Evolutionary conservation across 2,888 invertebrate species (phyloP), one percentile per base, ranked within the genome.

Genomic region (Morinoia aosen): DNA sequence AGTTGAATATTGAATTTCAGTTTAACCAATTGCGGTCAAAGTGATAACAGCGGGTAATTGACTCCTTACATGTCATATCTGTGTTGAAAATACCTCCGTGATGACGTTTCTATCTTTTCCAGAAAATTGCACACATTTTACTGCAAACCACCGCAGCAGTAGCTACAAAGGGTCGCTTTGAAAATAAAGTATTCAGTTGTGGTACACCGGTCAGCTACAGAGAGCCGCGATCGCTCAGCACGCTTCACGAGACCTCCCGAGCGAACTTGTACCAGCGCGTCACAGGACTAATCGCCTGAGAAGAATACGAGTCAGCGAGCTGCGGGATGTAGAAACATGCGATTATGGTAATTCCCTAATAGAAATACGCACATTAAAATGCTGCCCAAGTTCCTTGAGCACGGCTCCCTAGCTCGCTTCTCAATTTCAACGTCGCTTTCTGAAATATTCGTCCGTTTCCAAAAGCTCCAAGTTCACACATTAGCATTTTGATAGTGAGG

Each of bases 401-500:
- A 76, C 8, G 76, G 33, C 76, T 76, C 33, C 76, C 19, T 33
- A 19, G 76, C 76, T 33, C 76, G 8, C 76, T 33, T 76, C 76
- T 10, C 76, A 76, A 76, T 76, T 33, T 10, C 76, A 33, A 76
- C 76, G 76, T 76, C 76, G 76, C 76, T 33, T 8, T 76, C 25
- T 76, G 76, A 76, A 76, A 76, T 76, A 76, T 76, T 76, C 76
- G 76, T 76, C 33, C 76, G 19, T 76, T 33, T 76, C 76, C 33
- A 76, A 76, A 64, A 76, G 76, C 76, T 19, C 76, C 76, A 76
- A 76, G 76, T 76, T 76, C 76, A 25, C 76, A 1, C 76, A 76
- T 76, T 76, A 76, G 76, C 76, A 76, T 76, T 76, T 76, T 76
- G 76, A 76, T 76, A 76, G 76, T 76, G 76, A 76, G 76, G 76